Base-by-base conservation (phyloP, 2,113 vertebrate species). In the Hymenochirus boettgeri region DNA sequence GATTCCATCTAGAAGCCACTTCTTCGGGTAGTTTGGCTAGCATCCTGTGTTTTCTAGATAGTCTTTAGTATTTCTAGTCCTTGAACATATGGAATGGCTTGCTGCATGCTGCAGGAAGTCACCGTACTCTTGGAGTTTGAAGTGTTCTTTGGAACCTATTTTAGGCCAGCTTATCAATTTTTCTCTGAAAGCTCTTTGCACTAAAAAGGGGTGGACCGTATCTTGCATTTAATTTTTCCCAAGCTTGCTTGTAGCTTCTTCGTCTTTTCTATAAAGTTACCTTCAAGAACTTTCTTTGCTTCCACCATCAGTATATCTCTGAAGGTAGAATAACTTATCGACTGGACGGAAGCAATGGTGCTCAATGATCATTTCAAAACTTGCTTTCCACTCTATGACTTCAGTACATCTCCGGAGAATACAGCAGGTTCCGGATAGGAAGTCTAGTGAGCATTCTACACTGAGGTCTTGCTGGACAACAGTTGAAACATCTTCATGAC, bases 241-340 rank as follows among this genome's bases (percentile, higher is more conserved):
- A 46, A 6, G 29, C 29, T 31, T 31, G 29, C 5, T 31, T 31
- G 10, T 31, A 31, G 29, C 29, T 46, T 46, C 42, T 10, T 46
- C 42, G 17, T 46, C 42, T 15, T 46, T 46, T 13, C 42, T 46
- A 15, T 46, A 46, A 15, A 46, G 17, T 7, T 15, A 7, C 10
- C 29, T 10, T 31, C 10, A 5, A 6, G 15, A 46, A 4, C 5
- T 15, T 7, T 6, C 4, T 46, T 15, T 12, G 5, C 6, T 15
- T 18, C 17, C 42, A 46, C 42, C 42, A 46, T 15, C 17, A 5
- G 17, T 18, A 15, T 46, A 46, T 46, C 17, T 46, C 17, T 46
- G 42, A 10, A 46, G 42, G 42, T 46, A 46, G 42, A 46, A 46
- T 15, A 46, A 46, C n/a, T 15, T 46, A 15, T 46, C 42, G n/a